Evolutionary conservation across 2,888 invertebrate genomes (phyloP), one percentile per base, ranked within the genome.

Genomic region (Pammene fasciana): DNA sequence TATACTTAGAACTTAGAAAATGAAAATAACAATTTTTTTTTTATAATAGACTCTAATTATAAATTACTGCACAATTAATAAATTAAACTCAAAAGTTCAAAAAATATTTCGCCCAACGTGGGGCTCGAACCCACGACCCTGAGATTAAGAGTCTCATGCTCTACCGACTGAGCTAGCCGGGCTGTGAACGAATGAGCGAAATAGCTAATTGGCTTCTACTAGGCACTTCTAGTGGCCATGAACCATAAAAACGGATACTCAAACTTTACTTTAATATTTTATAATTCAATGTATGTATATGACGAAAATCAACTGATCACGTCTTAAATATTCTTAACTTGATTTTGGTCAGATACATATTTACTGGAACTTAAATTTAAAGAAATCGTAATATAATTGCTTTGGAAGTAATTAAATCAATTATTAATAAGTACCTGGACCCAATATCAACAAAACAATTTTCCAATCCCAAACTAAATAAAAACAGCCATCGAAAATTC

Each of bases 101-200:
- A 78, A 81, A 82, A 79, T 79, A 70, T 56, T 70, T 55, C 87
- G 87, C 88, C 88, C 87, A 87, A 87, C 86, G 88, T 87, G 88
- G 87, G 88, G 87, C 87, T 88, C 86, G 87, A 88, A 87, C 86
- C 93, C 93, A 93, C 93, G 93, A 94, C 94, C 94, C 93, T 93
- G 93, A 93, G 94, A 93, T 93, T 94, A 94, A 93, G 93, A 94
- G 94, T 94, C 94, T 93, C 93, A 93, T 92, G 91, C 91, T 92
- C 91, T 91, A 90, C 90, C 91, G 93, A 93, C 93, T 93, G 93
- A 93, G 93, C 93, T 93, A 93, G 92, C 93, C 92, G 92, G 93
- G 93, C 92, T 81, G 75, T 70, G 54, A 8, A 0, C 0, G 0
- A 0, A 0, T 0, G 0, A 0, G 4, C 7, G 65, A 70, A 65